Evolutionary conservation across 2,113 vertebrate species (phyloP).

Genomic region (Urocitellus parryii): DNA sequence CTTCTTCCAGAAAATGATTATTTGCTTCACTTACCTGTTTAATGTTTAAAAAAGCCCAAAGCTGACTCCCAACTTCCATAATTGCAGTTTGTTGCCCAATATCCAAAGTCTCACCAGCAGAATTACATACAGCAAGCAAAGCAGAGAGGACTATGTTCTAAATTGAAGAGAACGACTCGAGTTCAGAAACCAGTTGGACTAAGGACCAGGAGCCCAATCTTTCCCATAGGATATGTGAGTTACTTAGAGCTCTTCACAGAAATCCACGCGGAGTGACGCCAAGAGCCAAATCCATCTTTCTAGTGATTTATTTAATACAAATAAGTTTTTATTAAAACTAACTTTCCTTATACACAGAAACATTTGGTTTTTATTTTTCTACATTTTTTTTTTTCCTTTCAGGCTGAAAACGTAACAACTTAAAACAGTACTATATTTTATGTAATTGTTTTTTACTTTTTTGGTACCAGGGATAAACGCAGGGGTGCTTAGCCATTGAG

Average conservation of each 20-base stretch:
- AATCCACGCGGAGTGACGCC: neutral
- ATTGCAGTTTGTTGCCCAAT: conserved; percentile 80
- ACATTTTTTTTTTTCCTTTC: neutral
- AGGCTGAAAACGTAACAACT: conserved; percentile 41
- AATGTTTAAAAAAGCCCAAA: conserved; percentile 90
- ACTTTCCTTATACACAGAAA: conserved; percentile 10
- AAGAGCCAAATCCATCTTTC: neutral
- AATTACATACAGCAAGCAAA: conserved; percentile 87
- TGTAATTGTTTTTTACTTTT: too few species aligned
- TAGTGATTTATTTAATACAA: neutral
- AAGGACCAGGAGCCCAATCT: neutral
- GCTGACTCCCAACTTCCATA: conserved; percentile 84
- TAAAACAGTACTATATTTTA: neutral
- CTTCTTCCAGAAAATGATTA: neutral
- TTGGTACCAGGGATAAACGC: too few species aligned
- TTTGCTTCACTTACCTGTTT: conserved; percentile 89
- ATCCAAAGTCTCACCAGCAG: conserved; percentile 85
- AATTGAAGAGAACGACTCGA: neutral
- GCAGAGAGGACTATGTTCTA: conserved; percentile 91
- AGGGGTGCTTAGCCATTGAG: too few species aligned
- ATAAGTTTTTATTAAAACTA: neutral
- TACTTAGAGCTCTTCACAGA: neutral
- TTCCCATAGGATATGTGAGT: neutral
- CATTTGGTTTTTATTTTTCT: conserved; percentile 41
- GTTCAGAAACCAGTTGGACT: neutral